These are phyloP conservation scores for Willisornis vidua DNA, from an alignment of 2,113 vertebrate genomes.

Conservation along the genomic window DNA sequence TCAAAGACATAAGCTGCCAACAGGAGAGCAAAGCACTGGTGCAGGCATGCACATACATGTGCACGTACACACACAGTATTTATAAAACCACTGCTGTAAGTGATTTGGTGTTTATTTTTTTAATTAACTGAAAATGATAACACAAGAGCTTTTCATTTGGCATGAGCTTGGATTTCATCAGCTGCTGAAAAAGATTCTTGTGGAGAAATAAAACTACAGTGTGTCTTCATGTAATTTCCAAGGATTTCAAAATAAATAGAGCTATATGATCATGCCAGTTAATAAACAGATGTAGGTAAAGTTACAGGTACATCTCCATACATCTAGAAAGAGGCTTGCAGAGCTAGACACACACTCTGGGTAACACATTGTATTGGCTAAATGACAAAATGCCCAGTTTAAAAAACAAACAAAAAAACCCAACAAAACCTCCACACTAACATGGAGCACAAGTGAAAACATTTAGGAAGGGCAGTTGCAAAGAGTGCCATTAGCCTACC, in stretches of 20 bases:
- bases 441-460: not conserved
- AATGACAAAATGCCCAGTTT: not conserved
- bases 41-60: not conserved
- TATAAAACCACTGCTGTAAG: conserved; percentile 32
- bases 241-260: conserved; percentile 70
- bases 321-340: not conserved
- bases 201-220: conserved; percentile 56
- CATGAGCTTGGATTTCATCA: conserved; percentile 39
- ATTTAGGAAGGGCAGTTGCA: not conserved
- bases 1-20: not conserved
- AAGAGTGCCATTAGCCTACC: not conserved
- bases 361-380: not conserved
- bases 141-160: conserved; percentile 52
- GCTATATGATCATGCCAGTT: not conserved
- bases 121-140: conserved; percentile 76
- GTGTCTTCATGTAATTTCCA: not conserved
- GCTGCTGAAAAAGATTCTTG: conserved; percentile 56
- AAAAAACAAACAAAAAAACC: not conserved
- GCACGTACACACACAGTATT: not conserved
- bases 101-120: conserved; percentile 67
- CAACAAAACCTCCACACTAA: too few species aligned
- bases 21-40: not conserved
- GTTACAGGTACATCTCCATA: not conserved
- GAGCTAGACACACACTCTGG: not conserved
- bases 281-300: conserved; percentile 32